Conservation (phyloP, 2,888 invertebrate species). For the Lasioglossum zephyrum region DNA sequence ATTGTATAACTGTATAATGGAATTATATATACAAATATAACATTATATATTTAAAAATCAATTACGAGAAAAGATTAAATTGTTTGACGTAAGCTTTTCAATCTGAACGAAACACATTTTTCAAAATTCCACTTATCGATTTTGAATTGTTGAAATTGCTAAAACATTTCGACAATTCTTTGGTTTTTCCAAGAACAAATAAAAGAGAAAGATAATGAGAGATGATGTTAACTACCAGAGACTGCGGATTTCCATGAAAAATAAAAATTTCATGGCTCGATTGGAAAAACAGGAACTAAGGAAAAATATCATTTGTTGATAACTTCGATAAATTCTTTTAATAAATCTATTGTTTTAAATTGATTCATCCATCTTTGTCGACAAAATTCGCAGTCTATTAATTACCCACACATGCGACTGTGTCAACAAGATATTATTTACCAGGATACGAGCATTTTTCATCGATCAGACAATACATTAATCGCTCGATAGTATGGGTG, state of each 20-base stretch:
- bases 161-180: background rate
- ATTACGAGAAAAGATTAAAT: too few relatives aligned
- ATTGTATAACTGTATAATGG: too few relatives aligned
- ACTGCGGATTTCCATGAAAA: background rate
- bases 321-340: background rate
- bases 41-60: too few relatives aligned
- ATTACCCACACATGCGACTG: background rate
- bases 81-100: too few relatives aligned
- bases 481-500: background rate
- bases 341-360: background rate
- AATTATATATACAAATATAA: too few relatives aligned
- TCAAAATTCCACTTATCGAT: too few relatives aligned
- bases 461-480: background rate
- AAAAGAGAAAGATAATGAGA: background rate
- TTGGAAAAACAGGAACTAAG: background rate
- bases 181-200: background rate
- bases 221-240: background rate
- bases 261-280: too few relatives aligned
- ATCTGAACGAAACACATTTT: too few relatives aligned
- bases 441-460: background rate
- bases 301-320: background rate
- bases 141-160: background rate
- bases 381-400: background rate
- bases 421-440: background rate
- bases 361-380: background rate